A percentile compares a stretch with the other conserved stretches of the same genome.
Conservation (phyloP, 2,797 vertebrate species). For the Mastacembelus armatus region DNA sequence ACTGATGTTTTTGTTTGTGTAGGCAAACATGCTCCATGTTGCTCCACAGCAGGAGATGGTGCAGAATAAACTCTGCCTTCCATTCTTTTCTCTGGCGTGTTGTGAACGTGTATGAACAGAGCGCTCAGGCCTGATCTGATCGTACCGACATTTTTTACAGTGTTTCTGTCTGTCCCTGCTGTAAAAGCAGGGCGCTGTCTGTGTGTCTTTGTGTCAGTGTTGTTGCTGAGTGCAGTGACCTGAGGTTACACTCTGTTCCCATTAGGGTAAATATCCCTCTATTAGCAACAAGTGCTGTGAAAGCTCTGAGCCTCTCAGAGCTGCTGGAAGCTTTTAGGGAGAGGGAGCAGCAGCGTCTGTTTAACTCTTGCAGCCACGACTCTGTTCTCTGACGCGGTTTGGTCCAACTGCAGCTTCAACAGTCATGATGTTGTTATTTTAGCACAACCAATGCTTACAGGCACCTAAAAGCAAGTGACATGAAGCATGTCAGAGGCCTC, state of each 20-base stretch:
- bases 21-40: no score
- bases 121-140: conserved; percentile 11
- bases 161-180: conserved; percentile 57
- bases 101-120: conserved; percentile 1
- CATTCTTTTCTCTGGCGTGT: no score
- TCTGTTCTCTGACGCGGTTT: background rate
- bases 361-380: conserved; percentile 2
- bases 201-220: conserved; percentile 65
- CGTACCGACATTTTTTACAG: conserved; percentile 38
- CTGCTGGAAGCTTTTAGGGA: conserved; percentile 57
- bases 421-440: background rate
- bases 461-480: no score
- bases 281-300: conserved; percentile 74
- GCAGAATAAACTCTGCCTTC: no score
- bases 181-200: conserved; percentile 61
- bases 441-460: no score
- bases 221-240: conserved; percentile 72
- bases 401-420: background rate
- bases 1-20: no score
- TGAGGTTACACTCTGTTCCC: conserved; percentile 60
- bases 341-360: conserved; percentile 7
- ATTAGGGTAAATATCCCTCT: conserved; percentile 65
- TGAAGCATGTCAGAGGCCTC: no score
- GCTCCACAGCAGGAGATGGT: no score
- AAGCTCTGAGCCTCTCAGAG: conserved; percentile 55